Evolutionary conservation across 2,888 invertebrate genomes (phyloP).

Genomic region (Andrena trimmerana): DNA sequence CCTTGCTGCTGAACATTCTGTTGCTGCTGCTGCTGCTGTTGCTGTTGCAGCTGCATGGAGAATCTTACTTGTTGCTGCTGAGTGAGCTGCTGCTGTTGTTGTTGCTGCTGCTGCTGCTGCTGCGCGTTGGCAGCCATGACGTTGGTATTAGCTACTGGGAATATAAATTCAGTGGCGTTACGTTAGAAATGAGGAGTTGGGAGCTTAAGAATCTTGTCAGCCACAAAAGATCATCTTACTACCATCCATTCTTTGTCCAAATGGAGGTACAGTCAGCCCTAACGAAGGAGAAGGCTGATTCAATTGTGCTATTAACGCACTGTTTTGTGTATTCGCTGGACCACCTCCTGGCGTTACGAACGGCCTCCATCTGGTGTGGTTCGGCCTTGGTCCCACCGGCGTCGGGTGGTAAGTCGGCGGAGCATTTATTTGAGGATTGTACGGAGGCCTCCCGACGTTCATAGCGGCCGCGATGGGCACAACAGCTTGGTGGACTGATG

Average conservation of each 20-base stretch:
- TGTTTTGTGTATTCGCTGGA: constrained; percentile 84
- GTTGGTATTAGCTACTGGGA: constrained; percentile 72
- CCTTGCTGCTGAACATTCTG: constrained; percentile 80
- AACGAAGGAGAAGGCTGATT: constrained; percentile 87
- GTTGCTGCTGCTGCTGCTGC: constrained; percentile 80
- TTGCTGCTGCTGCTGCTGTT: constrained; percentile 78
- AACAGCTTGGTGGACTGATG: constrained; percentile 82
- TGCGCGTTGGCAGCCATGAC: constrained; percentile 83
- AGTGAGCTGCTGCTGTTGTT: constrained; percentile 77
- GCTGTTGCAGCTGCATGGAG: constrained; percentile 79
- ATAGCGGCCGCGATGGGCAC: constrained; percentile 78
- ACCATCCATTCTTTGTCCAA: constrained; percentile 85
- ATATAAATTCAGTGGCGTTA: neutral
- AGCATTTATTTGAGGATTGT: constrained; percentile 83
- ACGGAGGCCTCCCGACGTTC: constrained; percentile 80
- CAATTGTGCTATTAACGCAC: constrained; percentile 87
- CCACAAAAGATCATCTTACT: constrained; percentile 32
- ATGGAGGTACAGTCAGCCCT: constrained; percentile 85
- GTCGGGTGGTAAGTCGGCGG: constrained; percentile 86
- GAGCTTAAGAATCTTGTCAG: neutral
- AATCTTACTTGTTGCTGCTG: constrained; percentile 78
- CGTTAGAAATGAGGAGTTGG: neutral
- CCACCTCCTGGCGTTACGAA: constrained; percentile 78
- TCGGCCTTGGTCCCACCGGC: constrained; percentile 75
- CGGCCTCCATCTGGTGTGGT: constrained; percentile 79